phyloP scores from a whole-genome alignment of 2,113 vertebrate species.

The Stegostoma tigrinum region DNA sequence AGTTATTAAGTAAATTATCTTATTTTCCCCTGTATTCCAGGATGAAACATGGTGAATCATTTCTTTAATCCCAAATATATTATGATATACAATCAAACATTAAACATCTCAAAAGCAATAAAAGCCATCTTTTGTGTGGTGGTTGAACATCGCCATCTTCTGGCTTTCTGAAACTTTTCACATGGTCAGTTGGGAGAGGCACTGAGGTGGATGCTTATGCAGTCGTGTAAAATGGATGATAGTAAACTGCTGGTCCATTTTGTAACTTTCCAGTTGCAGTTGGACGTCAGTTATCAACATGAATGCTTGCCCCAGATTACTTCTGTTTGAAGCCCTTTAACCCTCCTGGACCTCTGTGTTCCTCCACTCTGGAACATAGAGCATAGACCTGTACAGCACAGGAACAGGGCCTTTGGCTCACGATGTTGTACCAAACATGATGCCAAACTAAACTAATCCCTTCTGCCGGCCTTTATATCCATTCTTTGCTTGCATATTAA shows the following conservation, averaged over 20 bases:
- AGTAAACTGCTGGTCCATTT: not conserved
- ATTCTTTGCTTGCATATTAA: too few species aligned
- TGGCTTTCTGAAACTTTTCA: conserved; percentile 6
- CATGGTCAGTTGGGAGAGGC: not conserved
- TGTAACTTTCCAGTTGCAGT: not conserved
- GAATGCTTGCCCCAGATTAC: not conserved
- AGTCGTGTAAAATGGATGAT: not conserved
- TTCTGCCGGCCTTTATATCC: too few species aligned
- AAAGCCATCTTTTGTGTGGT: not conserved
- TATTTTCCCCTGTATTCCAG: not conserved
- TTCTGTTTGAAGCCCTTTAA: not conserved
- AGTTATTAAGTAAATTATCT: not conserved
- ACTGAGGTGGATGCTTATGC: not conserved
- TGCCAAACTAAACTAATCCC: too few species aligned
- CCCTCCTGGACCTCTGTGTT: not conserved
- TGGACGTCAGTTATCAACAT: not conserved
- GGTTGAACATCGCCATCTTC: conserved; percentile 11
- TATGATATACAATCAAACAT: not conserved
- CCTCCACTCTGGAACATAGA: not conserved
- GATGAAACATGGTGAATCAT: not conserved
- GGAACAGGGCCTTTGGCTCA: too few species aligned
- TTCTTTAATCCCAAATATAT: not conserved
- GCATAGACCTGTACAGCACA: too few species aligned
- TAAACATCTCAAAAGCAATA: too few species aligned
- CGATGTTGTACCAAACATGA: too few species aligned